A percentile compares a stretch with the other conserved stretches of the same genome.
Conservation (phyloP, 2,113 vertebrate genomes). For the Nibea coibor region DNA sequence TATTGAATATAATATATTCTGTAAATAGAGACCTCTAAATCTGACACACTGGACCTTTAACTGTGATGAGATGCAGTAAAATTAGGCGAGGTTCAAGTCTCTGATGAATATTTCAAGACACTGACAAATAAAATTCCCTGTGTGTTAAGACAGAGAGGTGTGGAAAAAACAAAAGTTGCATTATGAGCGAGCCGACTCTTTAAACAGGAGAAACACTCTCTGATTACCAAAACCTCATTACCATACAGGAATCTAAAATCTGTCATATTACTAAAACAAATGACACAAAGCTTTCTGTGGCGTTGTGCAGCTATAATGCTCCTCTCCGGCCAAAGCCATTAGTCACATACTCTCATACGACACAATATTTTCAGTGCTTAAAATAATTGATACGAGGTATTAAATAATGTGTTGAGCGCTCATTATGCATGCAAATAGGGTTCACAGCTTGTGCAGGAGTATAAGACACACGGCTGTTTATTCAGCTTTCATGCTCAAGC, state of each 20-base stretch:
- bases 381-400: constrained; percentile 43
- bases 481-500: constrained; percentile 24
- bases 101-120: not conserved
- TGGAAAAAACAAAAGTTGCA: no score
- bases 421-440: constrained; percentile 55
- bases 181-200: not conserved
- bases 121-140: not conserved
- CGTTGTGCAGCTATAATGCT: constrained; percentile 1
- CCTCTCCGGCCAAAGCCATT: constrained; percentile 35
- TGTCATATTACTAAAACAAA: constrained; percentile 46
- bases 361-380: constrained; percentile 39
- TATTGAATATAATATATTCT: no score
- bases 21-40: no score
- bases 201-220: not conserved
- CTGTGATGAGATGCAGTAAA: not conserved
- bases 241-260: constrained; percentile 18
- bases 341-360: constrained; percentile 37
- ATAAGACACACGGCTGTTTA: constrained; percentile 4
- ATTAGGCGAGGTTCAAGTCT: not conserved
- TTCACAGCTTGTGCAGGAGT: constrained; percentile 20
- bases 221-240: constrained; percentile 30
- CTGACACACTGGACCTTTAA: not conserved
- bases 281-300: constrained; percentile 33
- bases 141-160: no score
- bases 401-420: constrained; percentile 45